Evolutionary conservation across 1,140 invertebrate species (phyloP).

Genomic region (Pseudomyrmex gracilis): DNA sequence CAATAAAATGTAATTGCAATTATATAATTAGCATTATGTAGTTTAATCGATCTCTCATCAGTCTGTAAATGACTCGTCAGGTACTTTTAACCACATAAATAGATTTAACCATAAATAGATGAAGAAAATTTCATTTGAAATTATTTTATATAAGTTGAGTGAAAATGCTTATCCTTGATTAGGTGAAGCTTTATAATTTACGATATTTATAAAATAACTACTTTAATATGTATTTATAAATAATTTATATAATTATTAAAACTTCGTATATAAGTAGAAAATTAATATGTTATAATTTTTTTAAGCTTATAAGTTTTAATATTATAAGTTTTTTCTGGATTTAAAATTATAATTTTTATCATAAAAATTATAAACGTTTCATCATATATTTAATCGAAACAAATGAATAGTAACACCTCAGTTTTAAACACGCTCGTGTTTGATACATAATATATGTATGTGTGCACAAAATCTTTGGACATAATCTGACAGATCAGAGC

Average conservation of each 20-base stretch:
- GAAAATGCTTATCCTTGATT: background rate
- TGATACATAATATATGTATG: background rate
- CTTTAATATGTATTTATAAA: too few species aligned
- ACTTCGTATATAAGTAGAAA: too few species aligned
- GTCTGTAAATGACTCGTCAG: too few species aligned
- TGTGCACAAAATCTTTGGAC: background rate
- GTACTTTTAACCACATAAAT: too few species aligned
- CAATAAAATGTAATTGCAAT: background rate
- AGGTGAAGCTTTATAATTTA: background rate
- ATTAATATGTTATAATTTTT: too few species aligned
- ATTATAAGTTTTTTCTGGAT: too few species aligned
- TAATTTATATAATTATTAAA: too few species aligned
- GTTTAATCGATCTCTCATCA: too few species aligned
- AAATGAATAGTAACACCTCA: slow-evolving; percentile 1
- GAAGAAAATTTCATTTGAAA: too few species aligned
- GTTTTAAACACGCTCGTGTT: slow-evolving; percentile 1
- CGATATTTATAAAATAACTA: slow-evolving; percentile 3
- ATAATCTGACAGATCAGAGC: background rate
- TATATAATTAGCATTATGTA: background rate
- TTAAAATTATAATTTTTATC: background rate
- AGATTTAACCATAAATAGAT: too few species aligned
- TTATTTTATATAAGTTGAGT: too few species aligned
- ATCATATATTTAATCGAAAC: background rate
- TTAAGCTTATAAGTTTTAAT: too few species aligned
- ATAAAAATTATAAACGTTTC: slow-evolving; percentile 19